phyloP scores from a whole-genome alignment of 2,888 invertebrate genomes.

The Ctenicera cuprea region DNA sequence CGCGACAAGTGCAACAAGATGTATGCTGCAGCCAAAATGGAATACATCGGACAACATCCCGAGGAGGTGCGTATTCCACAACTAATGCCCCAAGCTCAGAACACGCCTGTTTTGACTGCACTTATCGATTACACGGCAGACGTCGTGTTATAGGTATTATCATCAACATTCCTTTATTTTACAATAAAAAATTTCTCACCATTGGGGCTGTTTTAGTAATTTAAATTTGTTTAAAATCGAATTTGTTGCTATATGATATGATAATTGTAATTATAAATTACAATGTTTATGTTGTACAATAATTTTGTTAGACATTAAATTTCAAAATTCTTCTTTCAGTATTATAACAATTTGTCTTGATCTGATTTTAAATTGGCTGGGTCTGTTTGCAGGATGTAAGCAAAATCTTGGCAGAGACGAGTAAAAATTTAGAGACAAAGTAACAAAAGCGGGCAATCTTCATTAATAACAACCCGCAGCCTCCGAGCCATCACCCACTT shows the following conservation, averaged over 20 bases:
- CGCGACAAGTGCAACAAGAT: conserved; percentile 76
- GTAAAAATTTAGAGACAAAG: conserved; percentile 66
- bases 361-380: conserved; percentile 62
- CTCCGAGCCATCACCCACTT: conserved; percentile 58
- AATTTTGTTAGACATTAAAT: neutral
- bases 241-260: conserved; percentile 5
- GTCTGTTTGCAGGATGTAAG: conserved; percentile 74
- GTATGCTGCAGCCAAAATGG: conserved; percentile 75
- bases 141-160: conserved; percentile 71
- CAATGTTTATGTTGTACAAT: neutral
- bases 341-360: conserved; percentile 19
- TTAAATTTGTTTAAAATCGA: conserved; percentile 1
- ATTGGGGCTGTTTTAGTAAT: conserved; percentile 28
- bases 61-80: conserved; percentile 74
- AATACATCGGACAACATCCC: conserved; percentile 74
- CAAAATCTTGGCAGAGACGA: conserved; percentile 72
- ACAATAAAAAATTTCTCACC: conserved; percentile 14
- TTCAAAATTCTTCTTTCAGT: conserved; percentile 13
- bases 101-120: conserved; percentile 68
- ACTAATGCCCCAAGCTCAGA: conserved; percentile 71
- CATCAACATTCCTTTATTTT: conserved; percentile 56
- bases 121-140: conserved; percentile 73
- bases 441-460: conserved; percentile 62
- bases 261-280: neutral
- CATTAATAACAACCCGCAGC: conserved; percentile 63